phyloP scores from a whole-genome alignment of 2,797 vertebrate genomes.

The Poeciliopsis turneri region DNA sequence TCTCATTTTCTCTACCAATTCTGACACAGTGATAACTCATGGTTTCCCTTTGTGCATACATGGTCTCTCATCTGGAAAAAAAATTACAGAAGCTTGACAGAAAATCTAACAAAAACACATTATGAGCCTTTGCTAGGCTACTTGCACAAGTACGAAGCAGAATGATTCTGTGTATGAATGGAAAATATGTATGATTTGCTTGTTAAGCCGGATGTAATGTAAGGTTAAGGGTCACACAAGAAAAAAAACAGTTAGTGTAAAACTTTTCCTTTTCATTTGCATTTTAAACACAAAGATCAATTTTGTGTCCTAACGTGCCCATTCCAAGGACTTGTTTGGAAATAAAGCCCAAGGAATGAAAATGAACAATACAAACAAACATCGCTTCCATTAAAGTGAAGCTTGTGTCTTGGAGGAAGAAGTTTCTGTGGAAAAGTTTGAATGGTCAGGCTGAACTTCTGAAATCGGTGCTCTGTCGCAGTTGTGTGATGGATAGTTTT shows the following conservation, averaged over 20 bases:
- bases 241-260: neutral
- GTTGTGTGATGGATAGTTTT: too few species aligned
- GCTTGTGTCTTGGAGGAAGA: too few species aligned
- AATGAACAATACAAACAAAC: neutral
- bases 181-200: conserved; percentile 24
- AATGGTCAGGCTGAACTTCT: too few species aligned
- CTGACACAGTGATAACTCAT: conserved; percentile 35
- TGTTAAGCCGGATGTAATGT: conserved; percentile 21
- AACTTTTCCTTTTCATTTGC: neutral
- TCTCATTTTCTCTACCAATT: conserved; percentile 25
- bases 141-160: neutral
- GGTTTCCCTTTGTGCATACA: conserved; percentile 34
- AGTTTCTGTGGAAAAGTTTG: too few species aligned
- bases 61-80: conserved; percentile 27
- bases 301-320: neutral
- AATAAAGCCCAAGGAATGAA: neutral
- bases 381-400: neutral
- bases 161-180: conserved; percentile 3
- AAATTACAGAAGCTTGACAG: conserved; percentile 13
- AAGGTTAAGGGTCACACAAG: neutral
- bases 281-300: neutral
- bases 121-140: conserved; percentile 11
- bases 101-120: conserved; percentile 32
- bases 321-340: too few species aligned
- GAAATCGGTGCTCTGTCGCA: too few species aligned